Base-by-base conservation (phyloP, 1,140 invertebrate genomes). In the Drosophila sulfurigaster region DNA sequence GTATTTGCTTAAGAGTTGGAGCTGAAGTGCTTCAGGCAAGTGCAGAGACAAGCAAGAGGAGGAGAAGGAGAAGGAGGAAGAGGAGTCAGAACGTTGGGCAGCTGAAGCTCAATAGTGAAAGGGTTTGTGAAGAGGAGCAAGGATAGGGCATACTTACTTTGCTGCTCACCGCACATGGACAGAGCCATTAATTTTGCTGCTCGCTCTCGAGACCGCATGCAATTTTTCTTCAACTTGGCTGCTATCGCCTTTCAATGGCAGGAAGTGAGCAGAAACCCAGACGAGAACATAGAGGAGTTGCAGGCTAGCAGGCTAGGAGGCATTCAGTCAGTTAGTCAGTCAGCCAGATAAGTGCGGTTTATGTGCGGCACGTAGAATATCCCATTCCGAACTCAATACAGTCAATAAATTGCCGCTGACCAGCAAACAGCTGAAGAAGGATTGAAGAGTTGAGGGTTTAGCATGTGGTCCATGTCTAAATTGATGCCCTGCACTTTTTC, bases 291-390 rank as follows among this genome's bases (percentile, higher is more conserved):
- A 64, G 48, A 64, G 20, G 54, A 35, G 51, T 52, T 28, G 41
- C 52, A 16, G 54, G 32, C 46, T 49, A 45, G 82, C 71, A 85
- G 82, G 32, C 46, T 49, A 45, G 82, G 67, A 85, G 82, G 81
- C 78, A 86, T 82, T 87, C 85, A 88, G 82, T 86, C 82, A 86
- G 82, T 86, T 79, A 86, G 82, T 88, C 81, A 87, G 83, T 83
- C 80, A 87, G 83, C 68, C 80, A 87, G 85, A 88, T 88, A 87
- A 87, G 82, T 87, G 82, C 83, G 82, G 82, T 88, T 88, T 86
- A 88, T 88, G 80, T 88, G 82, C 82, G 72, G 82, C 82, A 87
- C 82, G 83, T 87, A 83, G 80, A 54, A 13, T n/a, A 30, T 15
- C 82, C 73, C 66, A 43, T 43, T 56, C 82, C 80, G 69, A 7